phyloP scores from a whole-genome alignment of 2,888 invertebrate genomes.

The Leptopilina syphax region DNA sequence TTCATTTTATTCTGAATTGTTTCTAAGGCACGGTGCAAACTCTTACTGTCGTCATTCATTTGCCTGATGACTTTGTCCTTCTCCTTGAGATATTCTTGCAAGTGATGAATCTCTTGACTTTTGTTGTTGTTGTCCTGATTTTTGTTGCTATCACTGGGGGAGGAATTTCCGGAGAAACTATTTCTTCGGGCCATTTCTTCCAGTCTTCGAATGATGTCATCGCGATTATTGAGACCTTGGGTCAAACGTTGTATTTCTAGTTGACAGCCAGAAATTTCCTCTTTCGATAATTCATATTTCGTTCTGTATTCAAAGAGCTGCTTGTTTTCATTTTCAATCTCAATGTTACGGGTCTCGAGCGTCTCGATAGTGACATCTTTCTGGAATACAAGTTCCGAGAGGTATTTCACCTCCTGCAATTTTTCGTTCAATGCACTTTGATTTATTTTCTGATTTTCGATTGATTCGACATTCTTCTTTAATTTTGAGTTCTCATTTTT shows the following conservation, averaged over 20 bases:
- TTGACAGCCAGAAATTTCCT: slow-evolving; percentile 62
- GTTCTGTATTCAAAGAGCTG: slow-evolving; percentile 76
- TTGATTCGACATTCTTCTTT: slow-evolving; percentile 77
- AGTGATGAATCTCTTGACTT: slow-evolving; percentile 78
- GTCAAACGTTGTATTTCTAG: slow-evolving; percentile 67
- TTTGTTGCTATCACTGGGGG: slow-evolving; percentile 65
- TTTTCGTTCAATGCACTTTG: slow-evolving; percentile 77
- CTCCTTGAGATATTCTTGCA: slow-evolving; percentile 80
- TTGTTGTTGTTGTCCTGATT: slow-evolving; percentile 73
- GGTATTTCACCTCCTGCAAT: slow-evolving; percentile 77
- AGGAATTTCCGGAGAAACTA: slow-evolving; percentile 64
- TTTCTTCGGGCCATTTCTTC: slow-evolving; percentile 70
- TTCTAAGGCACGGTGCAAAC: slow-evolving; percentile 78
- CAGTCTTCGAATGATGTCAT: slow-evolving; percentile 67
- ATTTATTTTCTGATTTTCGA: slow-evolving; percentile 79
- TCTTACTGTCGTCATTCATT: slow-evolving; percentile 80
- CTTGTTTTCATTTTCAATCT: slow-evolving; percentile 71
- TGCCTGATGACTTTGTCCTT: slow-evolving; percentile 81
- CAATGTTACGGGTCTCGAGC: slow-evolving; percentile 64
- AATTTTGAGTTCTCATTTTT: slow-evolving; percentile 79
- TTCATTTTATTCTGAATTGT: slow-evolving; percentile 79
- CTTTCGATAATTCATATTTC: slow-evolving; percentile 72
- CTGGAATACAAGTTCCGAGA: slow-evolving; percentile 74
- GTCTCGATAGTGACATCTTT: slow-evolving; percentile 69
- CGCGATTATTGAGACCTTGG: slow-evolving; percentile 68